These are phyloP conservation scores for Prionailurus bengalensis DNA, from an alignment of 2,113 vertebrate species.

Conservation along the genomic window DNA sequence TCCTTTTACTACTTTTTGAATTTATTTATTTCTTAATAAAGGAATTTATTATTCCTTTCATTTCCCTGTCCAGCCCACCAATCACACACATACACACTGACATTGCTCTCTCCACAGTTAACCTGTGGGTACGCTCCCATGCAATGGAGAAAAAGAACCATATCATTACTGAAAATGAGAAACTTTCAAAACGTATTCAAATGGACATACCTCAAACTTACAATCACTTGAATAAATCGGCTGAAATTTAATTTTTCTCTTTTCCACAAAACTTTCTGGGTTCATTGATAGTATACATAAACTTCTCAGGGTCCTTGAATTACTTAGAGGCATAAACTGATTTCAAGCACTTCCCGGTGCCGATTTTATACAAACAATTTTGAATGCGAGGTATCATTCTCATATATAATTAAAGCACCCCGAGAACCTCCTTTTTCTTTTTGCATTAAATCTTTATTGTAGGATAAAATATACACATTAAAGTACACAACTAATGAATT, in stretches of 20 bases:
- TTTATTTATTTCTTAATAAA: no score
- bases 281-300: background rate
- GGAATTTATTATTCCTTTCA: background rate
- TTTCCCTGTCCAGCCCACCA: background rate
- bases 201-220: background rate
- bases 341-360: slow-evolving; percentile 2
- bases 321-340: background rate
- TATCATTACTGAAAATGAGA: background rate
- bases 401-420: background rate
- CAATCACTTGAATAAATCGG: background rate
- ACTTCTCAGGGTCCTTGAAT: background rate
- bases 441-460: background rate
- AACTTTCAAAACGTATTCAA: background rate
- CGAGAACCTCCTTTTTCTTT: slow-evolving; percentile 4
- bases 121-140: background rate
- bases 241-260: slow-evolving; percentile 34
- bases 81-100: background rate
- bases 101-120: background rate
- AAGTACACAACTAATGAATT: background rate
- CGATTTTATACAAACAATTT: background rate
- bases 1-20: background rate
- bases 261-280: background rate
- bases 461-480: background rate
- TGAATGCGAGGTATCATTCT: slow-evolving; percentile 5
- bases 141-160: background rate